phyloP scores from a whole-genome alignment of 2,888 invertebrate genomes.

The Ethmia dodecea region DNA sequence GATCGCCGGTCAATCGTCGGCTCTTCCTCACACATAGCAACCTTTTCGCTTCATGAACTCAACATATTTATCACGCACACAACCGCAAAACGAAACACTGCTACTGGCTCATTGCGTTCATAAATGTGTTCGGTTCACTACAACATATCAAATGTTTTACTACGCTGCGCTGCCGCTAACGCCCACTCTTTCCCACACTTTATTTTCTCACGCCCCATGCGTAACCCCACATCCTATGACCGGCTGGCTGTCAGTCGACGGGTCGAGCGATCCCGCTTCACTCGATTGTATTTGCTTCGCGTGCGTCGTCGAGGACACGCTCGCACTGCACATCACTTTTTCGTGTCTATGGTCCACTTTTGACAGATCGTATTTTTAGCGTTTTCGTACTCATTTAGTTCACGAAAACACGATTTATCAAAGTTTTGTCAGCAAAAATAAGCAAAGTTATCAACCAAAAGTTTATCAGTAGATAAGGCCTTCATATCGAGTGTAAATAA shows the following conservation, averaged over 20 bases:
- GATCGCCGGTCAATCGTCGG: conserved; percentile 72
- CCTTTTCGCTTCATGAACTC: conserved; percentile 68
- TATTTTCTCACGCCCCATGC: conserved; percentile 88
- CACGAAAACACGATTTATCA: conserved; percentile 56
- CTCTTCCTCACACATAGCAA: conserved; percentile 72
- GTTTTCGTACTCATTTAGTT: conserved; percentile 57
- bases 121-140: conserved; percentile 70
- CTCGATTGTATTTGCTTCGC: conserved; percentile 33
- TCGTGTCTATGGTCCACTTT: conserved; percentile 59
- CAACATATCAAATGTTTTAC: conserved; percentile 80
- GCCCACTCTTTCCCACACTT: conserved; percentile 91
- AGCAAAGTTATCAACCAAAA: conserved; percentile 18
- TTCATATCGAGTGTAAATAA: conserved; percentile 23
- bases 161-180: conserved; percentile 61
- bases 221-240: conserved; percentile 86
- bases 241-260: conserved; percentile 55
- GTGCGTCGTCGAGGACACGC: conserved; percentile 56
- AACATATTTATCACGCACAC: conserved; percentile 63
- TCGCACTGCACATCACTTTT: conserved; percentile 32
- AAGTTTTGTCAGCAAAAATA: conserved; percentile 27
- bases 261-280: conserved; percentile 38
- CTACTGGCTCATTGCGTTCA: conserved; percentile 56
- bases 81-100: conserved; percentile 39
- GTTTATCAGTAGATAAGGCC: conserved; percentile 19
- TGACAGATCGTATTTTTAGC: conserved; percentile 68